Percentiles rank a stretch among this genome's conserved stretches.
Evolutionary conservation across 2,113 vertebrate species (phyloP).

Genomic region (Cervus canadensis): DNA sequence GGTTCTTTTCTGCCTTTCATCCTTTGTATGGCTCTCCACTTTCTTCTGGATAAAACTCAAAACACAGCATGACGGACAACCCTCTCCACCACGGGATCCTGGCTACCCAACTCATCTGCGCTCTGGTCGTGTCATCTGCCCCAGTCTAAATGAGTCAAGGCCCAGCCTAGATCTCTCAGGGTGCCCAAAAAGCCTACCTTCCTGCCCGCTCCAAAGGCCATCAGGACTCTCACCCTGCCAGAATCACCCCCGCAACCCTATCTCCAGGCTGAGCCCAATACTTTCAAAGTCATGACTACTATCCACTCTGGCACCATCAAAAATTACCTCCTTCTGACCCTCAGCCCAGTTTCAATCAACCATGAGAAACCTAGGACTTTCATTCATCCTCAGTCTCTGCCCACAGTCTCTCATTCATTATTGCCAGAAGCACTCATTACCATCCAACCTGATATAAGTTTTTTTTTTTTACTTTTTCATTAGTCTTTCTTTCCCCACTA

Average conservation of each 20-base stretch:
- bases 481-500: neutral
- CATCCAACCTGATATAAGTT: neutral
- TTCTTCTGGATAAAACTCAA: neutral
- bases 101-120: fast-evolving
- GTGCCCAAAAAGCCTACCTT: neutral
- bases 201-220: neutral
- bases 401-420: neutral
- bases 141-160: neutral
- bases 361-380: neutral
- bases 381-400: neutral
- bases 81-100: neutral
- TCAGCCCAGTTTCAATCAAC: neutral
- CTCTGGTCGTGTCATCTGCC: neutral
- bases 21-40: neutral
- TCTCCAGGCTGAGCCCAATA: neutral
- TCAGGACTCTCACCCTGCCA: neutral
- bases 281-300: neutral
- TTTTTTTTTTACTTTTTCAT: neutral
- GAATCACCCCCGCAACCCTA: fast-evolving
- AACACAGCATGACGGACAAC: neutral
- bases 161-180: neutral
- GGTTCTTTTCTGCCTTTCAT: neutral
- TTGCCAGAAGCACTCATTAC: neutral
- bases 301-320: neutral
- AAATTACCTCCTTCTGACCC: neutral